phyloP scores from a whole-genome alignment of 2,113 vertebrate genomes.

The Lepus timidus region DNA sequence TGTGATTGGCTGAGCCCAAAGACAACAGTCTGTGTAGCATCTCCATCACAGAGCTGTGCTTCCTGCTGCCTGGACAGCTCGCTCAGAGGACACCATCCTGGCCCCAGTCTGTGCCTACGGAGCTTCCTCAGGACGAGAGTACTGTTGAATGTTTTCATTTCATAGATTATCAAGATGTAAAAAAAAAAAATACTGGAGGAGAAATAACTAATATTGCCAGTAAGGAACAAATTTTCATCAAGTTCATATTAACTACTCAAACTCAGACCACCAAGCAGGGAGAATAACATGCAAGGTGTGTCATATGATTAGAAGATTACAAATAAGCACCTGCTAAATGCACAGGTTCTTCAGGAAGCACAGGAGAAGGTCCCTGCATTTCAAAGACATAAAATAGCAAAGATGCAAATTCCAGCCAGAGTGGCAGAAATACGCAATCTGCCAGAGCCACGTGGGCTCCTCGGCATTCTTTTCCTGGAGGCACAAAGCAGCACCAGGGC shows the following conservation, averaged over 20 bases:
- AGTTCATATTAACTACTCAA: neutral
- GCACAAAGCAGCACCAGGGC: fast-evolving
- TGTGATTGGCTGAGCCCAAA: neutral
- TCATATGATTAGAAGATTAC: neutral
- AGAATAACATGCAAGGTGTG: neutral
- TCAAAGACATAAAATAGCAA: conserved; percentile 50
- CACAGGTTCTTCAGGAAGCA: conserved; percentile 37
- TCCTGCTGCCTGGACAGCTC: neutral
- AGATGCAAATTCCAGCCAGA: neutral
- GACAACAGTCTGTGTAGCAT: neutral
- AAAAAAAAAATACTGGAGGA: neutral
- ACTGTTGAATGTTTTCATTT: conserved; percentile 58
- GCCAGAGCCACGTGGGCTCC: neutral
- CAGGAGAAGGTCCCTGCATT: neutral
- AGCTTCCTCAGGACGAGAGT: conserved; percentile 67
- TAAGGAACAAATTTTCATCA: conserved; percentile 17
- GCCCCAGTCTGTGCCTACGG: conserved; percentile 1
- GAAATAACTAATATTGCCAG: neutral
- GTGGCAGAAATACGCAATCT: conserved; percentile 68
- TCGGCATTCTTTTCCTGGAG: conserved; percentile 35
- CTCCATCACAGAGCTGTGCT: neutral
- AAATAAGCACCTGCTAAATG: conserved; percentile 22
- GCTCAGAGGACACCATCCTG: conserved; percentile 59
- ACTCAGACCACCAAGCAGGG: neutral
- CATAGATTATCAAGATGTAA: conserved; percentile 81